Percentiles rank a stretch among this genome's conserved stretches.
Evolutionary conservation across 2,888 invertebrate genomes (phyloP).

Genomic region (Nomada hirtipes): DNA sequence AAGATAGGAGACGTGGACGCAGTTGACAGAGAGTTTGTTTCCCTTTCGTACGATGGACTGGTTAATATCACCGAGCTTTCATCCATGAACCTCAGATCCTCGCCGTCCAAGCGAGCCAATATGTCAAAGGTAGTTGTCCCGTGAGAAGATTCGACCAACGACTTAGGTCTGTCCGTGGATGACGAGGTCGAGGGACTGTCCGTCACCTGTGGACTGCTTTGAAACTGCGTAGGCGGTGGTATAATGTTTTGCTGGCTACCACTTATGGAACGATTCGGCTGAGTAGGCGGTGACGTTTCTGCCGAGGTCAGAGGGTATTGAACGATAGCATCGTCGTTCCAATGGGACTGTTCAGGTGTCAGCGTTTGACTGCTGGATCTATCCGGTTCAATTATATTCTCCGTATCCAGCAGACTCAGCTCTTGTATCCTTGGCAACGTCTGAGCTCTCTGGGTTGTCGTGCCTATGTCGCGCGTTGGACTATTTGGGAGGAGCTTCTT

Average conservation of each 20-base stretch:
- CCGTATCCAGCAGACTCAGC: conserved; percentile 88
- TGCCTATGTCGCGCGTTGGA: conserved; percentile 73
- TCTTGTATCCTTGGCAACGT: conserved; percentile 88
- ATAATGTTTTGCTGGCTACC: conserved; percentile 87
- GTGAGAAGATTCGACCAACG: conserved; percentile 80
- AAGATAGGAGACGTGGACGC: conserved; percentile 88
- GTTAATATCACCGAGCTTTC: conserved; percentile 94
- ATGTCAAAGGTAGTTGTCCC: conserved; percentile 90
- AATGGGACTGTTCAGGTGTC: conserved; percentile 81
- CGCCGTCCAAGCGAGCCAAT: conserved; percentile 91
- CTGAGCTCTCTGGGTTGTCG: conserved; percentile 80
- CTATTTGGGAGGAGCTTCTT: conserved; percentile 75
- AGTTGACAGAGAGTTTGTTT: conserved; percentile 85
- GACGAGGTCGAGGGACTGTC: conserved; percentile 86
- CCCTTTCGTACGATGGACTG: conserved; percentile 90
- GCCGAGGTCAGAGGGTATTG: conserved; percentile 58
- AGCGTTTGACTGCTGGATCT: conserved; percentile 82
- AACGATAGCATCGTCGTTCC: conserved; percentile 65
- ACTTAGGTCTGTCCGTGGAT: conserved; percentile 76
- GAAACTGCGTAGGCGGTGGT: conserved; percentile 90
- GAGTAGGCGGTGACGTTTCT: conserved; percentile 74
- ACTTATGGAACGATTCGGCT: conserved; percentile 70
- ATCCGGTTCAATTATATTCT: conserved; percentile 84
- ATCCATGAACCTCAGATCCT: conserved; percentile 96
- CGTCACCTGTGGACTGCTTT: conserved; percentile 88